Evolutionary conservation across 2,797 vertebrate species (phyloP), one percentile per base, ranked within the genome.

Genomic region (Syngnathus acus): DNA sequence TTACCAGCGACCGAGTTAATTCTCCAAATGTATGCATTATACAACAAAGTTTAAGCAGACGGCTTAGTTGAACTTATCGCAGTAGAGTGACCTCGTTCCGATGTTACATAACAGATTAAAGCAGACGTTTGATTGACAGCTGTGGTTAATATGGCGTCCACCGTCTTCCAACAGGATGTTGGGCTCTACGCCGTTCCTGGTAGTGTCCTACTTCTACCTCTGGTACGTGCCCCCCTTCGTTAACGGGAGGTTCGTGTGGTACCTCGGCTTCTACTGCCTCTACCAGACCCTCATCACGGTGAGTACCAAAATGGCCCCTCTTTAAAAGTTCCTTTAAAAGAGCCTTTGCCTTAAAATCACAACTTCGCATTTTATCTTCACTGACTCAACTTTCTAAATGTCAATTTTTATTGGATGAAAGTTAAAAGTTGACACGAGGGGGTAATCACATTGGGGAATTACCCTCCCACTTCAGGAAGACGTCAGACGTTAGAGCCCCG

Each of bases 251-350:
- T 93, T 95, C 80, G 65, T 93, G 16, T 99, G 97, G 97, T 97
- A 97, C 72, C 84, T 92, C 4, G 86, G 81, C 62, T 97, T 97
- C 90, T 95, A 95, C 87, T 94, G 93, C 86, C 90, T 96, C 76
- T 98, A 95, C 89, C 96, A 98, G 82, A 95, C 94, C 21, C 89
- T 98, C 72, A 92, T 93, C 82, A 98, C 93, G 39, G 97, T 99
- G 80, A 94, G 95, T 94, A 73, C 39, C 14, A 23, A 5, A 32
- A 48, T 5, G 45, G 14, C 45, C 14, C 4, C 45, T 19, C 17
- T 48, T 48, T 48, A 45, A 45, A 45, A 48, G 16, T 48, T 48
- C 16, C 16, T 48, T 6, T 47, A 14, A 47, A 17, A 5, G 3
- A n/a, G 19, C n/a, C 19, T 51, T 51, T n/a, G 7, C 7, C 50